Conservation (phyloP, 2,113 vertebrate genomes). For the Lipophrys pholis region DNA sequence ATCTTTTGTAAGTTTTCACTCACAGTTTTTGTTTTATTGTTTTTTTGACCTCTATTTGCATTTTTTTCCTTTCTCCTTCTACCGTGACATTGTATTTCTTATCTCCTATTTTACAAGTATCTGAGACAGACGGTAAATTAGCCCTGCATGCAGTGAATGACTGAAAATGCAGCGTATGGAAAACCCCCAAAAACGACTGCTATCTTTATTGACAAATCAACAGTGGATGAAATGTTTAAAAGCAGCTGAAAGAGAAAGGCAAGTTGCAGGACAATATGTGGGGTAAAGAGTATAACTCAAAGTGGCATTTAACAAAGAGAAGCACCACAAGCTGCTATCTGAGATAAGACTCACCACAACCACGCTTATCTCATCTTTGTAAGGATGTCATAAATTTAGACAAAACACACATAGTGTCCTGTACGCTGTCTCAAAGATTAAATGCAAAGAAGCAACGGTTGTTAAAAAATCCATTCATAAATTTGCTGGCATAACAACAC, state of each 20-base stretch:
- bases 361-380: constrained; percentile 30
- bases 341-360: constrained; percentile 44
- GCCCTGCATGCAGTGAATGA: too few relatives aligned
- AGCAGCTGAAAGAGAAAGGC: neutral
- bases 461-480: neutral
- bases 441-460: neutral
- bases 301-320: constrained; percentile 41
- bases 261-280: neutral
- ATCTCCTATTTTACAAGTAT: too few relatives aligned
- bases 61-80: too few relatives aligned
- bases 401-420: constrained; percentile 14
- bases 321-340: constrained; percentile 42
- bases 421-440: constrained; percentile 1
- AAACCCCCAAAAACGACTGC: too few relatives aligned
- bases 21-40: too few relatives aligned
- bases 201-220: too few relatives aligned
- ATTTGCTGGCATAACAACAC: constrained; percentile 2
- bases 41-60: too few relatives aligned
- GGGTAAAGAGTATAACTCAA: constrained; percentile 13
- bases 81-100: too few relatives aligned
- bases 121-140: too few relatives aligned
- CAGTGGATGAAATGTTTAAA: neutral
- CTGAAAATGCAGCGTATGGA: too few relatives aligned
- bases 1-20: too few relatives aligned
- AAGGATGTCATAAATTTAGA: constrained; percentile 31